Conservation (phyloP, 2,113 vertebrate genomes). For the Entelurus aequoreus region DNA sequence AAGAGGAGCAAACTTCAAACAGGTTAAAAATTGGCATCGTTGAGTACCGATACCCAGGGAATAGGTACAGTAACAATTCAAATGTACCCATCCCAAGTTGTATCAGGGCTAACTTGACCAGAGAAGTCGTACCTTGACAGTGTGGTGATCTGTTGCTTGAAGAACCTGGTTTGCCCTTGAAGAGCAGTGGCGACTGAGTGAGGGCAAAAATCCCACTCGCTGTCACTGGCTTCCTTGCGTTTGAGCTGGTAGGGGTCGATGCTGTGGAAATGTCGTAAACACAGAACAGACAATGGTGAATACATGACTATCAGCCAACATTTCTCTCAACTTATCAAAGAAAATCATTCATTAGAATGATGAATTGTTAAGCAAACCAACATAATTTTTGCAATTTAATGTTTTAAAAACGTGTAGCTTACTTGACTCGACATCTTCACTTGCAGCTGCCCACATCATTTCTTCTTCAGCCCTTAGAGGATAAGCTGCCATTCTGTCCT, state of each 20-base stretch:
- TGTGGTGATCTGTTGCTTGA: slow-evolving; percentile 32
- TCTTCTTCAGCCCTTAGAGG: slow-evolving; percentile 39
- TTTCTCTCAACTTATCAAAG: not conserved
- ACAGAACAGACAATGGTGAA: not conserved
- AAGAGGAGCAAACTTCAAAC: too few species aligned
- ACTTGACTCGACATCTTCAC: slow-evolving; percentile 40
- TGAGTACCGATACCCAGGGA: too few species aligned
- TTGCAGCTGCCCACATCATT: slow-evolving; percentile 16
- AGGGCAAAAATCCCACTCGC: slow-evolving; percentile 84
- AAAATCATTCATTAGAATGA: too few species aligned
- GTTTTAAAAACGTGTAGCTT: slow-evolving; percentile 5
- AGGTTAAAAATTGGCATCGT: too few species aligned
- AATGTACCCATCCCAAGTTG: too few species aligned
- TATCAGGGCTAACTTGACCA: too few species aligned
- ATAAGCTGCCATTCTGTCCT: slow-evolving; percentile 39
- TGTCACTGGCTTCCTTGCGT: slow-evolving; percentile 67
- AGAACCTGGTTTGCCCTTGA: slow-evolving; percentile 61
- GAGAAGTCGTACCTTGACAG: slow-evolving; percentile 42
- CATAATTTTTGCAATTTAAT: too few species aligned
- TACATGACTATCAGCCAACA: not conserved
- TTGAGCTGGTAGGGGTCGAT: slow-evolving; percentile 67
- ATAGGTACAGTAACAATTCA: too few species aligned
- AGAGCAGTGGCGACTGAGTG: slow-evolving; percentile 86
- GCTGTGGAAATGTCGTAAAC: slow-evolving; percentile 47
- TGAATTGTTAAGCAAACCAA: too few species aligned